A percentile compares a stretch with the other conserved stretches of the same genome.
phyloP scores from a whole-genome alignment of 2,888 invertebrate species.

The Zaprionus lineosus region DNA sequence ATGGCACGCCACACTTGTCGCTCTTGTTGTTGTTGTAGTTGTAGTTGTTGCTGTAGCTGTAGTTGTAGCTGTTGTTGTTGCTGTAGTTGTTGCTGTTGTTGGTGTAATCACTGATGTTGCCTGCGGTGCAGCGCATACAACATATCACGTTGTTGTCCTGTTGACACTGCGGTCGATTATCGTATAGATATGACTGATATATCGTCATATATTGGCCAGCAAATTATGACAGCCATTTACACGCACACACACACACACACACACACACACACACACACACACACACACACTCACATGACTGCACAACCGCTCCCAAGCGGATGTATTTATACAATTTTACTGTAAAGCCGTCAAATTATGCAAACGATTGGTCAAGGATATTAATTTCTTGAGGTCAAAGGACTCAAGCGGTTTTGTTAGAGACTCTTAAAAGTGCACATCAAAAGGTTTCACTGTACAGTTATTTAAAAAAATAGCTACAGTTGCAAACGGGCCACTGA shows the following conservation, averaged over 20 bases:
- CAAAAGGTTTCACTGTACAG: no score
- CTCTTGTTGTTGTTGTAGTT: slow-evolving; percentile 11
- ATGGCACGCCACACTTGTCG: slow-evolving; percentile 8
- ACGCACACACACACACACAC: slow-evolving; percentile 1
- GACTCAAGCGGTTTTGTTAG: no score
- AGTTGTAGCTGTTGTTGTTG: slow-evolving; percentile 6
- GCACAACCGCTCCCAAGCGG: background rate
- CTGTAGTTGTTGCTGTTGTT: slow-evolving; percentile 16
- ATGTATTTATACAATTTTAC: background rate
- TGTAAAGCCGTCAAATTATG: slow-evolving; percentile 5
- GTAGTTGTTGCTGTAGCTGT: slow-evolving; percentile 19
- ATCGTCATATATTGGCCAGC: slow-evolving; percentile 26
- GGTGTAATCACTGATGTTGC: slow-evolving; percentile 37
- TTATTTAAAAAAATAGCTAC: no score
- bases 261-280: background rate
- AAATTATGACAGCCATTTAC: slow-evolving; percentile 46
- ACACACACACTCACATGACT: background rate
- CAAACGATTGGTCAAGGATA: slow-evolving; percentile 2
- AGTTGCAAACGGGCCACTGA: no score
- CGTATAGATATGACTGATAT: slow-evolving; percentile 53
- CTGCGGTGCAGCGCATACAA: slow-evolving; percentile 33
- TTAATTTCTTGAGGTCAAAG: no score
- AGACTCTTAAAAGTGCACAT: no score
- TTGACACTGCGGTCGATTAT: slow-evolving; percentile 71
- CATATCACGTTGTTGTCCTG: slow-evolving; percentile 41